phyloP scores from a whole-genome alignment of 2,888 invertebrate species.

The Parnassius glacialis region DNA sequence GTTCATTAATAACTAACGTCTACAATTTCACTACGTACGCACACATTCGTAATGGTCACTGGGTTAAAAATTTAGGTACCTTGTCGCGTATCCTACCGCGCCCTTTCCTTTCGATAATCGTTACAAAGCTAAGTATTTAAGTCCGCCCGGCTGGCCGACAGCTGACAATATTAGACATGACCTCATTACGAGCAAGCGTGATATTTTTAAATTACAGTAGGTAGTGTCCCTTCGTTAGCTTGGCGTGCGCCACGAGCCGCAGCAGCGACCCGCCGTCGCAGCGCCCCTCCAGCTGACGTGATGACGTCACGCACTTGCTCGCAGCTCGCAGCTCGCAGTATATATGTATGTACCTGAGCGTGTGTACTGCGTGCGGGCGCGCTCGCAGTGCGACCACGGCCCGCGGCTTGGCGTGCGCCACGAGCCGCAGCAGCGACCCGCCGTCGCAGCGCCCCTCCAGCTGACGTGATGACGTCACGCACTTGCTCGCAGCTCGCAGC shows the following conservation, averaged over 20 bases:
- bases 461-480: conserved; percentile 86
- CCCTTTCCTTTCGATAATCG: no score
- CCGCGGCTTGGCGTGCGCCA: conserved; percentile 90
- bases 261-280: conserved; percentile 92
- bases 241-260: conserved; percentile 89
- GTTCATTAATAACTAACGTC: no score
- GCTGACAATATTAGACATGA: no score
- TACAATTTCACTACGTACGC: no score
- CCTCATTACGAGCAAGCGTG: no score
- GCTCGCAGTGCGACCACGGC: conserved; percentile 84
- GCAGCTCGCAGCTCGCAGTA: not conserved
- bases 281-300: conserved; percentile 91
- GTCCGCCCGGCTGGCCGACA: no score
- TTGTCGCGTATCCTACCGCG: no score
- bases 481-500: conserved; percentile 85
- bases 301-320: no score
- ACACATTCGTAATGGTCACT: no score
- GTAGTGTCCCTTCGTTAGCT: conserved; percentile 71
- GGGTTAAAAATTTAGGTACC: no score
- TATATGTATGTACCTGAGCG: not conserved
- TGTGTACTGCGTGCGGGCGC: not conserved
- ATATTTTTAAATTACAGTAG: no score
- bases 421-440: conserved; percentile 89
- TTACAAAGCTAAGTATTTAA: no score
- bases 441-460: conserved; percentile 97